Evolutionary conservation across 2,113 vertebrate species (phyloP).

Genomic region (Xenopus tropicalis): DNA sequence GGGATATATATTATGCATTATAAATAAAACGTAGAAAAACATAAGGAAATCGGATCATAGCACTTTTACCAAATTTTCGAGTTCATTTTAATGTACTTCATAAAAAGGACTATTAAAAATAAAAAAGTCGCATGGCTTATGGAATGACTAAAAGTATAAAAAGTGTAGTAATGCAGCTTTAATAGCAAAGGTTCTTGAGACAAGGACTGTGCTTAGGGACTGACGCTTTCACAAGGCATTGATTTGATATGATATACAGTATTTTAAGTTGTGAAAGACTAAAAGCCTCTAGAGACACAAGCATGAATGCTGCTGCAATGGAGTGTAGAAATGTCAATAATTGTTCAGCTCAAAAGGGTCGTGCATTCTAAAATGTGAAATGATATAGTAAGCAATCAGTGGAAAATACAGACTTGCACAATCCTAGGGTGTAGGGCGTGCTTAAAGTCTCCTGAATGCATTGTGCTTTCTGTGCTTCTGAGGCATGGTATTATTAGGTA

Average conservation of each 20-base stretch:
- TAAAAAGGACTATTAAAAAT: no score
- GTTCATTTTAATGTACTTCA: no score
- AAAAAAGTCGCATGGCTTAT: no score
- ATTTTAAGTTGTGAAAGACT: slow-evolving; percentile 15
- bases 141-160: no score
- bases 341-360: slow-evolving; percentile 8
- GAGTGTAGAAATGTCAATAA: slow-evolving; percentile 26
- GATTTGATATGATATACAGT: not conserved
- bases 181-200: no score
- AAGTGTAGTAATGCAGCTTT: no score
- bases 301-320: not conserved
- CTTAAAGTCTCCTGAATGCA: not conserved
- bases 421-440: not conserved
- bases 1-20: no score
- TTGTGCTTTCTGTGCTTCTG: not conserved
- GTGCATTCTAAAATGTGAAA: not conserved
- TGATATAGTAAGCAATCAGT: not conserved
- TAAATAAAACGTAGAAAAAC: no score
- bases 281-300: not conserved
- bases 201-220: no score
- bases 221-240: not conserved
- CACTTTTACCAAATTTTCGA: no score
- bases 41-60: no score
- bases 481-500: no score
- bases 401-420: slow-evolving; percentile 6